Percentiles rank a stretch among this genome's conserved stretches.
phyloP scores from a whole-genome alignment of 2,797 vertebrate genomes.

The Chelon labrosus region DNA sequence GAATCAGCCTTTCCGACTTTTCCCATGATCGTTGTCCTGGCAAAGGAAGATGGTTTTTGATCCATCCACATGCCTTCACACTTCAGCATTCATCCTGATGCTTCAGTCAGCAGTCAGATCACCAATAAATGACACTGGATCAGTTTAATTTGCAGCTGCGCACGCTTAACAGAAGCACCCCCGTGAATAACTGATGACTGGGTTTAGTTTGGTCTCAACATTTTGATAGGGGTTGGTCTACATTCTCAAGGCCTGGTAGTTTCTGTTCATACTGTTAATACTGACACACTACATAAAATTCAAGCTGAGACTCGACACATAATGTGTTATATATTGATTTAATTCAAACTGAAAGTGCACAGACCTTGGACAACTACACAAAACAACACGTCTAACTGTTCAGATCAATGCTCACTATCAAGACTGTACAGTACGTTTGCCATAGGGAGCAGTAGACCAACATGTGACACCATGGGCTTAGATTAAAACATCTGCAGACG shows the following conservation, averaged over 20 bases:
- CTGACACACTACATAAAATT: neutral
- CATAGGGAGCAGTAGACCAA: neutral
- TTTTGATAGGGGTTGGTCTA: neutral
- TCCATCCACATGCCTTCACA: neutral
- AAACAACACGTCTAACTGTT: neutral
- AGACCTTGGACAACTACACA: too few relatives aligned
- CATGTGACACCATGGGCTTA: neutral
- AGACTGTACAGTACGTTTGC: neutral
- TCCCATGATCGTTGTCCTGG: too few relatives aligned
- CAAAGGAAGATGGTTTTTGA: neutral
- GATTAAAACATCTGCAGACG: conserved; percentile 2
- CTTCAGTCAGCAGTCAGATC: neutral
- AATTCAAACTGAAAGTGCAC: neutral
- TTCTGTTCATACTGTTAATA: neutral
- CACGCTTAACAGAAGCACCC: neutral
- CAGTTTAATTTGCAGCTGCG: neutral
- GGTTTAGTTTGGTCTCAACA: neutral
- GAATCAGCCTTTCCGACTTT: too few relatives aligned
- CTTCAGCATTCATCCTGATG: neutral
- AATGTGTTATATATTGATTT: neutral
- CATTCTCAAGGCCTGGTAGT: neutral
- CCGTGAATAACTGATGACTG: neutral
- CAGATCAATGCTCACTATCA: too few relatives aligned
- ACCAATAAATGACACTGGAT: neutral
- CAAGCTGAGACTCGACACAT: neutral